A percentile compares a stretch with the other conserved stretches of the same genome.
phyloP scores from a whole-genome alignment of 2,113 vertebrate genomes.

The Phaetusa simplex region DNA sequence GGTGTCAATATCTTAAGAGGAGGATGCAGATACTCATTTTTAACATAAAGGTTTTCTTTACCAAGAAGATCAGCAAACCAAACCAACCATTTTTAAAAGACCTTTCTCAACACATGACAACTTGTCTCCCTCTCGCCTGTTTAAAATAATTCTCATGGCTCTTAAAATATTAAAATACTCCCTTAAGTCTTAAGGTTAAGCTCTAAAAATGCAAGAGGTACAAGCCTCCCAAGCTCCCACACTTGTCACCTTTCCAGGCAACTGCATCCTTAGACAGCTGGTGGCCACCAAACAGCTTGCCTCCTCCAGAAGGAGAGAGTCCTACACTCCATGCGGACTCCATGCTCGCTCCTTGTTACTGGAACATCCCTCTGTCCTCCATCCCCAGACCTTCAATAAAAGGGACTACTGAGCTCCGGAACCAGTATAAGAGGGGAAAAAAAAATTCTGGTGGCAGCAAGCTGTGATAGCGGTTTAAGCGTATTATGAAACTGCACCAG shows the following conservation, averaged over 20 bases:
- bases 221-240: neutral
- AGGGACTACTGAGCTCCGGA: neutral
- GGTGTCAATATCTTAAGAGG: neutral
- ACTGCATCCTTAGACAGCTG: neutral
- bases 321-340: accelerated
- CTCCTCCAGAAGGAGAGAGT: neutral
- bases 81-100: neutral
- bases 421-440: neutral
- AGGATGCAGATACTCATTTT: neutral
- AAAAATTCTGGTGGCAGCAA: neutral
- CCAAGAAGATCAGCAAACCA: neutral
- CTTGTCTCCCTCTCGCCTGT: neutral
- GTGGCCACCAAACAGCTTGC: accelerated
- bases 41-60: neutral
- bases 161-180: neutral
- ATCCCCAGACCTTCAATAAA: neutral
- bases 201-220: neutral
- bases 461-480: neutral
- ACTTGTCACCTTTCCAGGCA: neutral
- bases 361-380: neutral
- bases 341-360: neutral
- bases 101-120: neutral
- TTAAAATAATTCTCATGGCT: neutral
- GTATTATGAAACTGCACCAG: neutral
- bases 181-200: neutral